phyloP scores from a whole-genome alignment of 2,888 invertebrate species.

The Drosophila peninsularis region DNA sequence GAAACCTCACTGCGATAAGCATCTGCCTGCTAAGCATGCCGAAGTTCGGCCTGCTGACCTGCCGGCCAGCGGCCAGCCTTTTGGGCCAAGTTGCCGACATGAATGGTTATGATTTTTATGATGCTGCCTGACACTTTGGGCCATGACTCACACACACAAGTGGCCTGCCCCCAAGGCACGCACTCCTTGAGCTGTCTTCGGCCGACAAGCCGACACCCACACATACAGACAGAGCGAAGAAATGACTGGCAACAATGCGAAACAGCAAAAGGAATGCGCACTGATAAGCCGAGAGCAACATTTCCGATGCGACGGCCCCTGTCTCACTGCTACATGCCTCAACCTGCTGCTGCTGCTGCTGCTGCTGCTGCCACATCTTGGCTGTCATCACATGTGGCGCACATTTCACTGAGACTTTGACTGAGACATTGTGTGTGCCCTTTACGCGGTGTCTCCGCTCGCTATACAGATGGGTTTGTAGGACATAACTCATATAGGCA shows the following conservation, averaged over 20 bases:
- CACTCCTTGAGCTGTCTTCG: conserved; percentile 5
- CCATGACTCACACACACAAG: conserved; percentile 66
- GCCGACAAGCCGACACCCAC: not conserved
- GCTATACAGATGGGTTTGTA: not conserved
- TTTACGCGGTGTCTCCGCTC: conserved; percentile 4
- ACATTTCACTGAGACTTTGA: conserved; percentile 33
- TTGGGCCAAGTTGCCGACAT: conserved; percentile 46
- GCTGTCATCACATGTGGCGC: conserved; percentile 51
- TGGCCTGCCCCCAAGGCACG: conserved; percentile 6
- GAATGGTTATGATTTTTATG: conserved; percentile 78
- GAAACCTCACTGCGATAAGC: conserved; percentile 48
- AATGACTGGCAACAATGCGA: conserved; percentile 58
- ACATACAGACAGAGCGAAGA: conserved; percentile 5
- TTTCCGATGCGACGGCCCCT: conserved; percentile 56
- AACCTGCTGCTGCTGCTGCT: conserved; percentile 11
- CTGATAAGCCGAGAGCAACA: conserved; percentile 65
- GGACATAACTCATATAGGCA: not conserved
- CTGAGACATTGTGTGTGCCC: conserved; percentile 49
- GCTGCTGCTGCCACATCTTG: conserved; percentile 26
- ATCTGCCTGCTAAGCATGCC: conserved; percentile 41
- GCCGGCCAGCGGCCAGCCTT: conserved; percentile 26
- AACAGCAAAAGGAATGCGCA: conserved; percentile 60
- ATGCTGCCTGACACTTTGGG: conserved; percentile 63
- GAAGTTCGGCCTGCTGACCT: conserved; percentile 12
- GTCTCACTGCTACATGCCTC: conserved; percentile 10